Conservation (phyloP, 2,113 vertebrate genomes). For the Sisor rabdophorus region DNA sequence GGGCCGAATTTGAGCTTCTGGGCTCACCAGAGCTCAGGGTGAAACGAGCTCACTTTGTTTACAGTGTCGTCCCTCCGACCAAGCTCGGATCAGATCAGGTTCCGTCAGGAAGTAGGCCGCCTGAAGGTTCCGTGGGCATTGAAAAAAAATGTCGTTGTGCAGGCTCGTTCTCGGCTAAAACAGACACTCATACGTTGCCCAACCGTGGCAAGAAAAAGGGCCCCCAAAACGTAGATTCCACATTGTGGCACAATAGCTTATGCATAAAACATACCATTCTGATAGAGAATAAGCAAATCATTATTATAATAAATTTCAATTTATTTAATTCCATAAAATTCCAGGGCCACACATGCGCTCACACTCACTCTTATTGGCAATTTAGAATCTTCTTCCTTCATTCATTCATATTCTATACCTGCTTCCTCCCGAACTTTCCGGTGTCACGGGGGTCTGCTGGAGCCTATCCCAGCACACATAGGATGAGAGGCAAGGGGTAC, state of each 20-base stretch:
- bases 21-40: conserved; percentile 38
- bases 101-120: conserved; percentile 37
- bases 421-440: no score
- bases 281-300: neutral
- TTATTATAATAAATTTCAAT: neutral
- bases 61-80: conserved; percentile 34
- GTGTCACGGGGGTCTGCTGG: no score
- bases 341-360: no score
- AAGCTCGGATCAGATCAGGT: conserved; percentile 41
- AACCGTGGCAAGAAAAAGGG: neutral
- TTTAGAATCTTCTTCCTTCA: no score
- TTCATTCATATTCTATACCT: no score
- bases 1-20: conserved; percentile 52
- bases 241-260: neutral
- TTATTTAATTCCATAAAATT: neutral
- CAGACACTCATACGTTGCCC: conserved; percentile 15
- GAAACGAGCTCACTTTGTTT: conserved; percentile 46
- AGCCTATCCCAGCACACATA: no score
- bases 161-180: conserved; percentile 7
- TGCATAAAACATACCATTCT: neutral
- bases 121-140: conserved; percentile 39
- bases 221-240: no score
- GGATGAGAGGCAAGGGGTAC: no score
- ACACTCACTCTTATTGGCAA: no score
- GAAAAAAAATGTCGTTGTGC: conserved; percentile 28